Percentiles rank a stretch among this genome's conserved stretches.
phyloP scores from a whole-genome alignment of 2,113 vertebrate species.

The Anolis carolinensis region DNA sequence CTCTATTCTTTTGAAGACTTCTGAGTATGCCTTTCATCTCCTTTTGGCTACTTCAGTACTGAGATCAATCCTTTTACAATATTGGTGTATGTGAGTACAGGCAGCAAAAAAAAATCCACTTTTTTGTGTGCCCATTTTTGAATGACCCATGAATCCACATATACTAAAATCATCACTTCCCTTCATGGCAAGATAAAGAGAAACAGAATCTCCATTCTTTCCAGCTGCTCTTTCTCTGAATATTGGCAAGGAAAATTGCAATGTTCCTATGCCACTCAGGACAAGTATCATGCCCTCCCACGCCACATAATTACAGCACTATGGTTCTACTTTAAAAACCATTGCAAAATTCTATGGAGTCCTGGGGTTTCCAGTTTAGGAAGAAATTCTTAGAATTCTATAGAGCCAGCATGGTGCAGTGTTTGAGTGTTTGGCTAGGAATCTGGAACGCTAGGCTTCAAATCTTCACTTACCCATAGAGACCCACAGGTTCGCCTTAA shows the following conservation, averaged over 20 bases:
- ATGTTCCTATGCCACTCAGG: neutral
- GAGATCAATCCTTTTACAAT: neutral
- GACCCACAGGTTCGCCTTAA: too few relatives aligned
- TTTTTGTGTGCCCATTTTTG: neutral
- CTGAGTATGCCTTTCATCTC: neutral
- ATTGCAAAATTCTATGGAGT: too few relatives aligned
- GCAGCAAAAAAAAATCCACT: too few relatives aligned
- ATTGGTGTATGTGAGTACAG: neutral
- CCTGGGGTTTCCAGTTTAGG: too few relatives aligned
- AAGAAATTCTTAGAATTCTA: too few relatives aligned
- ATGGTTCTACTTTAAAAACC: too few relatives aligned
- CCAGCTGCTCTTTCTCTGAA: neutral
- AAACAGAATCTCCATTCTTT: neutral
- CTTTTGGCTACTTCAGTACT: neutral
- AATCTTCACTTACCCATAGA: too few relatives aligned
- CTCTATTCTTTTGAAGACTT: neutral
- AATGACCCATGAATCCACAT: neutral
- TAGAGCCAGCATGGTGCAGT: too few relatives aligned
- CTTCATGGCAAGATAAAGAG: neutral
- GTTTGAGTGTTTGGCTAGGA: too few relatives aligned
- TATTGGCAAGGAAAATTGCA: neutral
- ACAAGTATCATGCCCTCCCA: too few relatives aligned
- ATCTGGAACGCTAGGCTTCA: too few relatives aligned
- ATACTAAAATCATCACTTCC: neutral
- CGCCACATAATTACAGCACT: too few relatives aligned